phyloP scores from a whole-genome alignment of 2,888 invertebrate species.

The Macrophya alboannulata region DNA sequence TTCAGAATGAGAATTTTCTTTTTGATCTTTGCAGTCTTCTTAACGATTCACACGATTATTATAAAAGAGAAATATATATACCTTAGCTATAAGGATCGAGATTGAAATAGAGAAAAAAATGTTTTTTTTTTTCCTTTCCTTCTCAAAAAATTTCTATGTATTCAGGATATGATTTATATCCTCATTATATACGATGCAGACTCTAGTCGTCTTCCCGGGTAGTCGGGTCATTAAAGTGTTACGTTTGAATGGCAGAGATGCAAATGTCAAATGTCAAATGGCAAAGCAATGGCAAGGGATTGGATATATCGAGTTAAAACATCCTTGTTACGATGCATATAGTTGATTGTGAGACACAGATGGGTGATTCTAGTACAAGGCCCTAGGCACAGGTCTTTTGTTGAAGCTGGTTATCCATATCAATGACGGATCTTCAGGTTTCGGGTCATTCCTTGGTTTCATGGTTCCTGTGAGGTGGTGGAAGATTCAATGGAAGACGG shows the following conservation, averaged over 20 bases:
- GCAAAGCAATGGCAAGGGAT: neutral
- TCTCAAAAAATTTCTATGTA: neutral
- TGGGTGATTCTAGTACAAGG: conserved; percentile 52
- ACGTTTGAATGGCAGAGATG: conserved; percentile 33
- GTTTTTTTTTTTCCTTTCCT: too few species aligned
- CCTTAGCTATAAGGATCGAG: neutral
- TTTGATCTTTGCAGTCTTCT: too few species aligned
- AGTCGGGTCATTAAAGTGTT: neutral
- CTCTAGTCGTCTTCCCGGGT: neutral
- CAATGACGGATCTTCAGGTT: conserved; percentile 28
- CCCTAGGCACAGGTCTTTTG: conserved; percentile 23
- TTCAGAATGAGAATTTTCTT: neutral
- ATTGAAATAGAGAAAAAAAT: neutral
- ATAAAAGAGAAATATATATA: too few species aligned
- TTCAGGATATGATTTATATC: neutral
- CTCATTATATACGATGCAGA: neutral
- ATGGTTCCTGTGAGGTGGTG: neutral
- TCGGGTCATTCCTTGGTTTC: conserved; percentile 39
- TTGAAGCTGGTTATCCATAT: conserved; percentile 16
- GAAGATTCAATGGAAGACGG: conserved; percentile 8
- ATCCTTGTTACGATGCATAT: conserved; percentile 8
- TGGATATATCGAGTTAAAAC: neutral
- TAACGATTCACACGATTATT: neutral
- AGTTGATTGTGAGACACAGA: conserved; percentile 24
- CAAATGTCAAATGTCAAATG: neutral